Evolutionary conservation across 1,140 invertebrate genomes (phyloP).

Genomic region (roundworm (Caenorhabditis elegans)): WBcel235 BX284605.5:10506001-10506500

Average conservation of each 20-base stretch:
- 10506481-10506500: no score
- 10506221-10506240: background rate
- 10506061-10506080: no score
- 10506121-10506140: background rate
- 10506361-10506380: background rate
- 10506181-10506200: background rate
- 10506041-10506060: no score
- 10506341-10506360: background rate
- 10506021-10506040: no score
- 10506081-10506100: no score
- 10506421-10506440: background rate
- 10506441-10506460: background rate
- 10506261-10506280: background rate
- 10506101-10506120: no score
- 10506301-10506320: background rate
- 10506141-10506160: background rate
- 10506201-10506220: background rate
- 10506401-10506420: background rate
- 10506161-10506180: background rate
- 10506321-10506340: background rate
- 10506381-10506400: background rate
- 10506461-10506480: no score
- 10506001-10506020: no score
- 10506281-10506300: background rate
- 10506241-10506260: background rate